Conservation (phyloP, 2,888 invertebrate genomes). For the Dicroscelio sp. region DNA sequence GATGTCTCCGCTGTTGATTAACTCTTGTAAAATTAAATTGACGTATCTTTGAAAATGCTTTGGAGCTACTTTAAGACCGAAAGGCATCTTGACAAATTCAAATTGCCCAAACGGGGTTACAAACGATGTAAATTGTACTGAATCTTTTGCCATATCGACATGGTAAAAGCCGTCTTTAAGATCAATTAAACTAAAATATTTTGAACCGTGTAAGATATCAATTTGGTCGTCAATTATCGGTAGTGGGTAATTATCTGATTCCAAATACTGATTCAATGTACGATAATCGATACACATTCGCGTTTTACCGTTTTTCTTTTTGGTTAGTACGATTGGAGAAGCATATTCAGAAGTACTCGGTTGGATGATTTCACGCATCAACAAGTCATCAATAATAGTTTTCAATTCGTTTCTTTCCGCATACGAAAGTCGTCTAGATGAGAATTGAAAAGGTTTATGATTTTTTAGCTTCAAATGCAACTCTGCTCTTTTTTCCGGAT, state of each 20-base stretch:
- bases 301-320: conserved; percentile 79
- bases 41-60: conserved; percentile 43
- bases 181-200: conserved; percentile 55
- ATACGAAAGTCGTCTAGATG: conserved; percentile 54
- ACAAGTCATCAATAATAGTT: conserved; percentile 65
- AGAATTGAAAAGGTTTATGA: conserved; percentile 66
- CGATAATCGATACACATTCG: conserved; percentile 80
- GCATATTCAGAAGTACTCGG: conserved; percentile 30
- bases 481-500: conserved; percentile 43
- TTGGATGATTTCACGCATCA: conserved; percentile 60
- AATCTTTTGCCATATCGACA: conserved; percentile 53
- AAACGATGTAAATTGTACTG: conserved; percentile 51
- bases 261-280: conserved; percentile 60
- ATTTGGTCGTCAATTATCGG: conserved; percentile 70
- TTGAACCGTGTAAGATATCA: conserved; percentile 50
- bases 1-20: conserved; percentile 34
- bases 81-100: conserved; percentile 34
- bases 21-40: background rate
- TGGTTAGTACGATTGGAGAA: conserved; percentile 38
- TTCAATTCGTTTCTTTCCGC: conserved; percentile 51
- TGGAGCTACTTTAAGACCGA: conserved; percentile 37
- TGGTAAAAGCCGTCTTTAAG: conserved; percentile 70
- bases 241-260: conserved; percentile 57
- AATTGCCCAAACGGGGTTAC: conserved; percentile 63
- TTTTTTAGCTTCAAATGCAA: conserved; percentile 56